Evolutionary conservation across 2,888 invertebrate genomes (phyloP).

Genomic region (Clivina fossor): DNA sequence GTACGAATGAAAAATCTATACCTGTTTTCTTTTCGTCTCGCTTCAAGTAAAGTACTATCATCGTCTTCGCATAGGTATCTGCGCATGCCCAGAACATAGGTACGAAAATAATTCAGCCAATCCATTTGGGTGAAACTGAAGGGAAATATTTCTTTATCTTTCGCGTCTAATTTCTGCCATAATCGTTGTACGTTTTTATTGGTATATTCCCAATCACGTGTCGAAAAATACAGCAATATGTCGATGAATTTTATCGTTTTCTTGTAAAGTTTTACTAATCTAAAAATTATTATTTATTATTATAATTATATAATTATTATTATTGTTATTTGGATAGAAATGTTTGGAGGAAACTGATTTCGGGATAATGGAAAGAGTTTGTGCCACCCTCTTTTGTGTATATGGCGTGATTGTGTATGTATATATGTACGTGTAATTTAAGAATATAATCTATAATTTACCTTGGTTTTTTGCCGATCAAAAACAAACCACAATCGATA

Average conservation of each 20-base stretch:
- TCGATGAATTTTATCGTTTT: conserved; percentile 78
- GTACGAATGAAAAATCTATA: no score
- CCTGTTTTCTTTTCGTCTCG: conserved; percentile 42
- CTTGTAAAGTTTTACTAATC: conserved; percentile 77
- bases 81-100: conserved; percentile 73
- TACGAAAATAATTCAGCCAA: conserved; percentile 72
- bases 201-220: conserved; percentile 70
- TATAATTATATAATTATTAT: no score
- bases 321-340: no score
- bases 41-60: conserved; percentile 64
- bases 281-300: conserved; percentile 40
- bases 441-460: conserved; percentile 51
- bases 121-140: conserved; percentile 71
- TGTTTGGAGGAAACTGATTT: no score
- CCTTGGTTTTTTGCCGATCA: conserved; percentile 69
- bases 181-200: conserved; percentile 64
- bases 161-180: conserved; percentile 57
- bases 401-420: no score
- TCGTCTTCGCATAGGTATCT: conserved; percentile 77
- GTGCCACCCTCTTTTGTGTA: no score
- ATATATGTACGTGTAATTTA: no score
- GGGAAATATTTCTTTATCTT: conserved; percentile 63
- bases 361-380: no score
- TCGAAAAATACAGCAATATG: conserved; percentile 73
- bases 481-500: conserved; percentile 62